These are phyloP conservation scores for Athalia rosae DNA, from an alignment of 2,888 invertebrate species.

Conservation along the genomic window DNA sequence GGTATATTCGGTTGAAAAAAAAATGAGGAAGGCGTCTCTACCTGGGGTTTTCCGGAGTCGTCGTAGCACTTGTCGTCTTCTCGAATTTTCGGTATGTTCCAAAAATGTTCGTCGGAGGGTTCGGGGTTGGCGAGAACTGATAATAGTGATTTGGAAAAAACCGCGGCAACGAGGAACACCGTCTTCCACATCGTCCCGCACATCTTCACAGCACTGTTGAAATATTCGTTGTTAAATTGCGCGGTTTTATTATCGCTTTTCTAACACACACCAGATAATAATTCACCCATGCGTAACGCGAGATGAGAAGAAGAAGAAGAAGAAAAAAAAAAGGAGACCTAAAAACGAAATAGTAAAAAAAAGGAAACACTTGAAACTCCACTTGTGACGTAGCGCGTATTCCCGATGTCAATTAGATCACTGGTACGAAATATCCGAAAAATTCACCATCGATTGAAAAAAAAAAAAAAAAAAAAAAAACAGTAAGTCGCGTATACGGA, in stretches of 20 bases:
- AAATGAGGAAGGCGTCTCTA: constrained; percentile 48
- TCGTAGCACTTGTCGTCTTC: constrained; percentile 71
- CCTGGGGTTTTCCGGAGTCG: constrained; percentile 65
- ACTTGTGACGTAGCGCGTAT: neutral
- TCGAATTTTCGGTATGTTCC: constrained; percentile 58
- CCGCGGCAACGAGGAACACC: constrained; percentile 49
- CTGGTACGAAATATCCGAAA: too few species aligned
- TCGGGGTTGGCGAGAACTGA: constrained; percentile 64
- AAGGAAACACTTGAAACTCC: neutral
- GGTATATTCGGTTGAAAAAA: neutral
- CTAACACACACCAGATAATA: constrained; percentile 6
- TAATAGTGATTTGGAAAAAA: constrained; percentile 34
- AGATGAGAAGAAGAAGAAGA: neutral
- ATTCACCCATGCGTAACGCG: neutral
- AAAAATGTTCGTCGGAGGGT: constrained; percentile 62
- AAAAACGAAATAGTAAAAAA: neutral
- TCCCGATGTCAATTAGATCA: neutral
- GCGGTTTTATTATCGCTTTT: constrained; percentile 15
- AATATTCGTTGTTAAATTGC: constrained; percentile 1
- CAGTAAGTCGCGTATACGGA: too few species aligned
- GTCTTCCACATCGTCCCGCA: constrained; percentile 41
- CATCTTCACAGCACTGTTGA: constrained; percentile 40
- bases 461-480: too few species aligned
- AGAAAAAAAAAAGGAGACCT: too few species aligned
- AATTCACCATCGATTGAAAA: too few species aligned